Evolutionary conservation across 2,888 invertebrate species (phyloP).

Genomic region (Tenthredo distinguenda): DNA sequence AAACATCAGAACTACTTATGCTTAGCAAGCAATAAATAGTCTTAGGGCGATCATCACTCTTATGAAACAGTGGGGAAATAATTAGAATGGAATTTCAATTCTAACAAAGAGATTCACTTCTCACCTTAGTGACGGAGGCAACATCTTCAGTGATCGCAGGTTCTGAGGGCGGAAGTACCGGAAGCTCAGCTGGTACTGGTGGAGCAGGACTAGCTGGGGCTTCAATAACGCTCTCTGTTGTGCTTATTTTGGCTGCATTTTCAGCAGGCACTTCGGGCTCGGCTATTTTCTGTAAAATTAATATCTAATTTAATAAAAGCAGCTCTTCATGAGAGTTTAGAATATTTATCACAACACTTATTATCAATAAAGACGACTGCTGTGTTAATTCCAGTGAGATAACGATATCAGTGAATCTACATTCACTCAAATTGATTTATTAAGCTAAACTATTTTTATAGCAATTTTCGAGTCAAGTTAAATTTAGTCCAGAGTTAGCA

Average conservation of each 20-base stretch:
- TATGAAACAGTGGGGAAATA: not conserved
- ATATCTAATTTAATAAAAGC: not conserved
- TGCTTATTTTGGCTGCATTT: conserved; percentile 66
- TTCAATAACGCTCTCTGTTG: conserved; percentile 66
- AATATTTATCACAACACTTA: not conserved
- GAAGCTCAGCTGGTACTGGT: conserved; percentile 60
- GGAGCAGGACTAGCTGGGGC: conserved; percentile 46
- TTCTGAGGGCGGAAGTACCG: conserved; percentile 59
- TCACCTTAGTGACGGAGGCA: conserved; percentile 75
- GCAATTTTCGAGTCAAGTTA: not conserved
- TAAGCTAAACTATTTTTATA: not conserved
- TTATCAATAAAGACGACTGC: not conserved
- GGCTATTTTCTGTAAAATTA: conserved; percentile 67
- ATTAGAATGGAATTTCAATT: not conserved
- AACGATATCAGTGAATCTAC: not conserved
- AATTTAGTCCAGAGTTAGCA: not conserved
- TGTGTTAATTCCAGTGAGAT: not conserved
- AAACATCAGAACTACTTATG: conserved; percentile 68
- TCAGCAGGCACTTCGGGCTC: conserved; percentile 69
- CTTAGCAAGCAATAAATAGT: conserved; percentile 67
- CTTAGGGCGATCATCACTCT: conserved; percentile 74
- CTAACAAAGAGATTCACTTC: not conserved
- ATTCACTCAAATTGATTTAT: not conserved
- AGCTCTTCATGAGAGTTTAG: not conserved
- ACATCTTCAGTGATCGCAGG: conserved; percentile 76